phyloP scores from a whole-genome alignment of 2,888 invertebrate species.

The Leucophora obtusa region DNA sequence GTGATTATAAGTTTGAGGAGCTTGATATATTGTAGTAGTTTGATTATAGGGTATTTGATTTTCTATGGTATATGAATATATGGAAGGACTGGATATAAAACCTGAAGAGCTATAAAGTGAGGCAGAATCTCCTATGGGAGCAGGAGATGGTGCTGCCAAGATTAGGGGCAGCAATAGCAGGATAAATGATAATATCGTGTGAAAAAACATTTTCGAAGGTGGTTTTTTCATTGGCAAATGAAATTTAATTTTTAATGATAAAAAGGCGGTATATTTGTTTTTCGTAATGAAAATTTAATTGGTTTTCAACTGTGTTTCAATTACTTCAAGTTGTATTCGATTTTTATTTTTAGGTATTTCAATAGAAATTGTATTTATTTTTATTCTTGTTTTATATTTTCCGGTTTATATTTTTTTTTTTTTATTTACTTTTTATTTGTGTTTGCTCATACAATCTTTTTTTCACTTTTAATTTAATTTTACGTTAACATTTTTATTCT shows the following conservation, averaged over 20 bases:
- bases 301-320: not conserved
- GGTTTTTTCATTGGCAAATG: conserved; percentile 45
- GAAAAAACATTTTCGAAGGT: conserved; percentile 56
- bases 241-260: conserved; percentile 1
- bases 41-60: conserved; percentile 67
- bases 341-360: not conserved
- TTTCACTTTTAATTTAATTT: conserved; percentile 52
- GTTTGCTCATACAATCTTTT: conserved; percentile 65
- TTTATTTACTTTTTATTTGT: conserved; percentile 28
- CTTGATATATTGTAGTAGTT: conserved; percentile 51
- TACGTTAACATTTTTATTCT: conserved; percentile 36
- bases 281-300: not conserved
- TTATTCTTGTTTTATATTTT: conserved; percentile 4
- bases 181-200: conserved; percentile 5
- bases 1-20: conserved; percentile 42
- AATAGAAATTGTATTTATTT: conserved; percentile 14
- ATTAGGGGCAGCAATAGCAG: conserved; percentile 30
- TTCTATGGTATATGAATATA: conserved; percentile 72
- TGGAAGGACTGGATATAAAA: conserved; percentile 74
- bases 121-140: conserved; percentile 36
- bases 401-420: conserved; percentile 18
- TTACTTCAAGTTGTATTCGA: no score
- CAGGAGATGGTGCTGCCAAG: conserved; percentile 57
- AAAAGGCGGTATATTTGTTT: conserved; percentile 1
- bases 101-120: conserved; percentile 67